These are phyloP conservation scores for Montipora sp. DNA, from an alignment of 64 coral and sea anemone genomes.

Conservation along the genomic window DNA sequence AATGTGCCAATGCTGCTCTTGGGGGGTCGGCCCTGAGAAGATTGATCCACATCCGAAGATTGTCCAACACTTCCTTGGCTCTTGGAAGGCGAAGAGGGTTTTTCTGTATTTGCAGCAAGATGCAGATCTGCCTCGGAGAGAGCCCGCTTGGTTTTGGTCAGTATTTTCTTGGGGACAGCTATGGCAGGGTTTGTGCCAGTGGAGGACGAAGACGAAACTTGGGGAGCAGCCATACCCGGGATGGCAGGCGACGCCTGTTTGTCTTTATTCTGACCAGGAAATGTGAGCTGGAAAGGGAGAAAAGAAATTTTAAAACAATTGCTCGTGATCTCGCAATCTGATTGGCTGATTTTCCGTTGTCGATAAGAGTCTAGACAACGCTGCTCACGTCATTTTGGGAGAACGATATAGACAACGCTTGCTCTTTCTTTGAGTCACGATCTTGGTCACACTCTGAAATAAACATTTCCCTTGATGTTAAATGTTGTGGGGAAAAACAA, in stretches of 20 bases:
- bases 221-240: constrained; percentile 66
- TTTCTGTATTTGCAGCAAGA: constrained; percentile 44
- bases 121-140: constrained; percentile 81
- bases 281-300: constrained; percentile 67
- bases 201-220: constrained; percentile 32
- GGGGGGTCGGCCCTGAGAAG: constrained; percentile 55
- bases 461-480: no score
- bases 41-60: constrained; percentile 64
- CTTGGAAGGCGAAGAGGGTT: constrained; percentile 72
- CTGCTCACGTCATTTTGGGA: no score
- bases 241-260: constrained; percentile 61
- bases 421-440: no score
- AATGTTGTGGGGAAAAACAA: no score
- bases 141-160: constrained; percentile 84
- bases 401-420: no score
- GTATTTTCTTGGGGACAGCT: constrained; percentile 82
- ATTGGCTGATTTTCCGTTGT: no score
- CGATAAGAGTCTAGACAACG: no score
- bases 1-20: constrained; percentile 83
- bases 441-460: no score
- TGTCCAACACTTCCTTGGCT: constrained; percentile 54
- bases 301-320: background rate
- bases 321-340: no score
- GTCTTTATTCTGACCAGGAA: constrained; percentile 93
- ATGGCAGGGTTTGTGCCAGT: constrained; percentile 12